Evolutionary conservation across 2,888 invertebrate species (phyloP), one percentile per base, ranked within the genome.

Genomic region (Altica lythri): DNA sequence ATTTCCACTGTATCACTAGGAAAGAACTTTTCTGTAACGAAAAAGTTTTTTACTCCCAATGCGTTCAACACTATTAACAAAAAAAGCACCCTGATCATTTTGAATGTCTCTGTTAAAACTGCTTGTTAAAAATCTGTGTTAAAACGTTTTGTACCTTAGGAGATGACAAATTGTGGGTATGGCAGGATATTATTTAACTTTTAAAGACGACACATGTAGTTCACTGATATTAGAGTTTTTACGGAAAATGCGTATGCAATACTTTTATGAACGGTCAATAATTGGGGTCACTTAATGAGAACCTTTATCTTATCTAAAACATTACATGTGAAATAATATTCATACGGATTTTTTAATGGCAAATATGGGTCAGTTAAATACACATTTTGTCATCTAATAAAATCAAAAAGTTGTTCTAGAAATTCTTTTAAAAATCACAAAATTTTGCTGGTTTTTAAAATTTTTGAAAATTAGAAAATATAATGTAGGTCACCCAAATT

Each of bases 151-250:
- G 64, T 68, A 62, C 49, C 25, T 44, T 30, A n/a, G n/a, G n/a
- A 60, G 55, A 63, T 72, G 71, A 73, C 72, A 68, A 71, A 71
- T 58, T 62, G 53, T 70, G 71, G 72, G 72, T 55, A 65, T 60
- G 67, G 72, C 63, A 71, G 73, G 73, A 73, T 69, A 71, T 73
- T 72, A 70, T 71, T 67, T 62, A 72, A 72, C 59, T 58, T 48
- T 59, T 47, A 18, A 45, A 37, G 59, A 60, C 60, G 59, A 51
- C 37, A 59, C 40, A 46, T 22, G 16, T 10, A 29, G 29, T 37
- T 54, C 38, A 54, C 30, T 27, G 34, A 17, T 44, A 34, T 34
- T 61, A 16, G 3, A 9, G 16, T 16, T 34, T 34, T 34, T 34
- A 13, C 16, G 4, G 34, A 16, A 34, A 34, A 34, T 34, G 2